Evolutionary conservation across 1,140 invertebrate species (phyloP).

Genomic region (Drosophila persimilis): DNA sequence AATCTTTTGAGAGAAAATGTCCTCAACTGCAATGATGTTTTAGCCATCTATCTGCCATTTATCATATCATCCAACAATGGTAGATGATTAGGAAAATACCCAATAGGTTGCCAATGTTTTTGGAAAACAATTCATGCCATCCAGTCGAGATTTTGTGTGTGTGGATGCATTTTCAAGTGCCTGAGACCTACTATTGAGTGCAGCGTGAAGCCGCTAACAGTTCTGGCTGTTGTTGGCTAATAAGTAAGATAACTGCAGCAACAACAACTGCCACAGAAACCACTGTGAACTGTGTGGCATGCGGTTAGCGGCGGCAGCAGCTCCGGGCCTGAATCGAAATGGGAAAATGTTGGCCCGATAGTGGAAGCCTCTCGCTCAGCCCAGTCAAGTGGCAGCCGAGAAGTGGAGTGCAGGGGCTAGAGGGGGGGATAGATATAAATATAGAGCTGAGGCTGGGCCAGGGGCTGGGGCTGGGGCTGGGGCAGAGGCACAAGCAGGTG

Average conservation of each 20-base stretch:
- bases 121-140: too few species aligned
- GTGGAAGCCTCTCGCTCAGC: slow-evolving; percentile 19
- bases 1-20: too few species aligned
- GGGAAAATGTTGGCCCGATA: slow-evolving; percentile 34
- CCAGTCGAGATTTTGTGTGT: too few species aligned
- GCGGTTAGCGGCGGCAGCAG: slow-evolving; percentile 6
- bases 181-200: slow-evolving; percentile 31
- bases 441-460: slow-evolving; percentile 3
- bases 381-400: slow-evolving; percentile 9
- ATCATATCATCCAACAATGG: too few species aligned
- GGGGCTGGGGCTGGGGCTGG: background rate
- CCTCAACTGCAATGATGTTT: too few species aligned
- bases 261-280: slow-evolving; percentile 16
- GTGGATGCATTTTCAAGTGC: background rate
- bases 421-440: slow-evolving; percentile 3
- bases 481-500: slow-evolving; percentile 34
- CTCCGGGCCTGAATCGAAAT: slow-evolving; percentile 6
- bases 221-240: slow-evolving; percentile 30
- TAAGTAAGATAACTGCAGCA: slow-evolving; percentile 33
- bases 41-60: too few species aligned
- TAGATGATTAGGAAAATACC: too few species aligned
- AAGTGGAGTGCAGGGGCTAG: background rate
- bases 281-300: slow-evolving; percentile 42
- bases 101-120: too few species aligned
- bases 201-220: slow-evolving; percentile 5